These are phyloP conservation scores for Lampris incognitus DNA, from an alignment of 2,113 vertebrate genomes.

Conservation along the genomic window DNA sequence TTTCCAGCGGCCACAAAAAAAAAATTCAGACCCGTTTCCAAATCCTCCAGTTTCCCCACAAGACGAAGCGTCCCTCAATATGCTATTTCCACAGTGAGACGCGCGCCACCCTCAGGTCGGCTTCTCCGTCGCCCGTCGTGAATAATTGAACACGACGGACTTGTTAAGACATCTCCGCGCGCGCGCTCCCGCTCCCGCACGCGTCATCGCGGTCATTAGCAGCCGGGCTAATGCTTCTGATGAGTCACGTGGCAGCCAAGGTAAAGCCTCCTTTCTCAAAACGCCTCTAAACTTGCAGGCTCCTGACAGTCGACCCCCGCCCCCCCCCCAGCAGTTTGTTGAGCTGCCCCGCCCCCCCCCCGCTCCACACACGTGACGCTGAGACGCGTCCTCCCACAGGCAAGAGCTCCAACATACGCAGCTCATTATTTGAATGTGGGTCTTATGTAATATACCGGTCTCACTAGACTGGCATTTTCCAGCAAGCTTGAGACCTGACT, in stretches of 20 bases:
- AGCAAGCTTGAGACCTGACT: too few relatives aligned
- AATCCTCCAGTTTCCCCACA: conserved; percentile 31
- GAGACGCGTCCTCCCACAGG: conserved; percentile 2
- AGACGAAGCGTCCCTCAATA: conserved; percentile 46
- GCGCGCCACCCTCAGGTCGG: conserved; percentile 51
- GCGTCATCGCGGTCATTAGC: conserved; percentile 44
- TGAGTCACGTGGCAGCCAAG: conserved; percentile 46
- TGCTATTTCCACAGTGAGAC: conserved; percentile 55
- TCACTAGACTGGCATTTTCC: too few relatives aligned
- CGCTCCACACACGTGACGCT: conserved; percentile 7
- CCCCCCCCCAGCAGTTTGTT: conserved; percentile 52
- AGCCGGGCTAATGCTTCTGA: conserved; percentile 42
- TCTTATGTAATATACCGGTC: too few relatives aligned
- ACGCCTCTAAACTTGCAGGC: conserved; percentile 64
- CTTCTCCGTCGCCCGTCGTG: conserved; percentile 52
- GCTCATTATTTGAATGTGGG: too few relatives aligned
- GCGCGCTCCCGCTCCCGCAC: conserved; percentile 41
- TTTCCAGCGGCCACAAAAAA: conserved; percentile 31
- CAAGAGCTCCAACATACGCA: conserved; percentile 26
- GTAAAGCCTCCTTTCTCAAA: conserved; percentile 51
- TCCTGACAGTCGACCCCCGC: conserved; percentile 44
- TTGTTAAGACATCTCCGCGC: conserved; percentile 42
- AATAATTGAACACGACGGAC: conserved; percentile 56
- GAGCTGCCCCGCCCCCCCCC: conserved; percentile 42
- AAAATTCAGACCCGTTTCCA: conserved; percentile 41